Evolutionary conservation across 2,888 invertebrate species (phyloP).

Genomic region (Tortrix viridana): DNA sequence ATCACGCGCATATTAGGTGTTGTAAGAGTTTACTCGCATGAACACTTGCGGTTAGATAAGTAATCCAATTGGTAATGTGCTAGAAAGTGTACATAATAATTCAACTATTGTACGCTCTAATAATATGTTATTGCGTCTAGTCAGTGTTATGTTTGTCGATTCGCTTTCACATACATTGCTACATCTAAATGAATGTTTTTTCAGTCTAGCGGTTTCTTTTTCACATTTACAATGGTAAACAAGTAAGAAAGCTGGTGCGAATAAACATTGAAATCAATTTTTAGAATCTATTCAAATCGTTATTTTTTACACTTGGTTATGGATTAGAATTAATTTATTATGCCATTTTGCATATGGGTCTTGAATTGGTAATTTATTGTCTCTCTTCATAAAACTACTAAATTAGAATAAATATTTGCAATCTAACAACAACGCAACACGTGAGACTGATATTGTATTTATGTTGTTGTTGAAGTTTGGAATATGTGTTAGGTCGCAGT

Average conservation of each 20-base stretch:
- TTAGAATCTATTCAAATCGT: neutral
- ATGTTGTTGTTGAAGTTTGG: slow-evolving; percentile 57
- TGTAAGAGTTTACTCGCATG: slow-evolving; percentile 7
- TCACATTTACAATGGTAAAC: too few species aligned
- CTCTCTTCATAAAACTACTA: slow-evolving; percentile 1
- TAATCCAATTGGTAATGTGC: slow-evolving; percentile 25
- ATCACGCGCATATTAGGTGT: slow-evolving; percentile 48
- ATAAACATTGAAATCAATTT: too few species aligned
- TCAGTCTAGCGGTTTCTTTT: too few species aligned
- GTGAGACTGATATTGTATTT: slow-evolving; percentile 77
- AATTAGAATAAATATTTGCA: slow-evolving; percentile 41
- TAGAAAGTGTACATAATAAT: slow-evolving; percentile 32
- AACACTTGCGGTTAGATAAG: slow-evolving; percentile 7
- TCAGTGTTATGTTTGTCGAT: slow-evolving; percentile 41
- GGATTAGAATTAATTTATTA: neutral
- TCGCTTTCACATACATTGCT: slow-evolving; percentile 5
- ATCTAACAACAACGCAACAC: slow-evolving; percentile 55
- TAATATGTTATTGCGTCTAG: slow-evolving; percentile 54
- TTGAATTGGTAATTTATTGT: slow-evolving; percentile 7
- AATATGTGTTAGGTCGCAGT: slow-evolving; percentile 42
- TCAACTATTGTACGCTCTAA: slow-evolving; percentile 52
- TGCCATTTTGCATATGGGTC: neutral
- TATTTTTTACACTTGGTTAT: neutral
- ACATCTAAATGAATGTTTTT: slow-evolving; percentile 3
- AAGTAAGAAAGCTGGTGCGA: too few species aligned